These are phyloP conservation scores for Scaptomyza parva DNA, from an alignment of 2,888 invertebrate species.

Conservation along the genomic window DNA sequence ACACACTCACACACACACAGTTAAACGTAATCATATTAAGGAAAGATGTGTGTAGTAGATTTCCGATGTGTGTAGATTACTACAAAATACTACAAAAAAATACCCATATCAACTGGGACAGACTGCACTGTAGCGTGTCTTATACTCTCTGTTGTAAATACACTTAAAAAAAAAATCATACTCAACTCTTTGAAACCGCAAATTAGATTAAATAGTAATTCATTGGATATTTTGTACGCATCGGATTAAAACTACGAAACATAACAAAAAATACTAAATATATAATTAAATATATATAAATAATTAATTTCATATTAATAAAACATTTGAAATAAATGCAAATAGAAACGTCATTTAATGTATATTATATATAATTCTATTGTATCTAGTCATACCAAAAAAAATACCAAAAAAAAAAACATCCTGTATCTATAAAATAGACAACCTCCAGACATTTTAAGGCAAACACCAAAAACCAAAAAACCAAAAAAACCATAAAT, in stretches of 20 bases:
- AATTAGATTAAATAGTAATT: slow-evolving; percentile 31
- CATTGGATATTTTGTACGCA: slow-evolving; percentile 57
- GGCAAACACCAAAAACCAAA: slow-evolving; percentile 48
- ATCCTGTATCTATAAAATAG: slow-evolving; percentile 49
- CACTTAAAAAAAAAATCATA: slow-evolving; percentile 31
- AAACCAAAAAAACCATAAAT: slow-evolving; percentile 9
- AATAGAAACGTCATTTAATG: slow-evolving; percentile 35
- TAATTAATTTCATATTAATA: slow-evolving; percentile 2
- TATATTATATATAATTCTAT: slow-evolving; percentile 45
- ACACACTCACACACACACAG: neutral
- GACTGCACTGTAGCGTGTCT: slow-evolving; percentile 52
- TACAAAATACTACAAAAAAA: slow-evolving; percentile 6
- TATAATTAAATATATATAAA: slow-evolving; percentile 36
- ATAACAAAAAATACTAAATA: slow-evolving; percentile 4
- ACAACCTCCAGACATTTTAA: slow-evolving; percentile 47
- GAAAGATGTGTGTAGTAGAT: slow-evolving; percentile 25
- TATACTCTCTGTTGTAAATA: slow-evolving; percentile 52
- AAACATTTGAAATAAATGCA: slow-evolving; percentile 24
- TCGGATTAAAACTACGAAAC: slow-evolving; percentile 7
- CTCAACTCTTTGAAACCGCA: slow-evolving; percentile 25
- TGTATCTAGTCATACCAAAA: slow-evolving; percentile 45
- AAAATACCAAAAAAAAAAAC: slow-evolving; percentile 15
- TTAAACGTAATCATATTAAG: slow-evolving; percentile 16
- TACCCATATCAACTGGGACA: slow-evolving; percentile 38
- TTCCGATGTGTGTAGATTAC: slow-evolving; percentile 6